phyloP scores from a whole-genome alignment of 2,797 vertebrate species.

The Mormyrops boulengeri region DNA sequence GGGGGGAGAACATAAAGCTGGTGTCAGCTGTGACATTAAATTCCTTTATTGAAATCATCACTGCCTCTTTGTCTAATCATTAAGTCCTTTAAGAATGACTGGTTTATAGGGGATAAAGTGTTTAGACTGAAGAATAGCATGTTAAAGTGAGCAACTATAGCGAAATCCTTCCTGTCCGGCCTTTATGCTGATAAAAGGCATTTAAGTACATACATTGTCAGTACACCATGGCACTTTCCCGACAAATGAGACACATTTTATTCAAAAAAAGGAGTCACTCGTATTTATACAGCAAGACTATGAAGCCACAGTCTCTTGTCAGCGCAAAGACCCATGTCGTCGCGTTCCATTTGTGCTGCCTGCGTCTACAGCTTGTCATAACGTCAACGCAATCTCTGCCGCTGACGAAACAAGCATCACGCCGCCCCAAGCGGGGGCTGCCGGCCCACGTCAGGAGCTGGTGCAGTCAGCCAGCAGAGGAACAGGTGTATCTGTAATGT shows the following conservation, averaged over 20 bases:
- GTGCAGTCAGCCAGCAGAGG: background rate
- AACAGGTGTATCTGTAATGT: constrained; percentile 1
- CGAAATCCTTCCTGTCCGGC: background rate
- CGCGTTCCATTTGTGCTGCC: background rate
- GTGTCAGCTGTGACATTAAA: constrained; percentile 17
- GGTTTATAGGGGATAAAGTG: background rate
- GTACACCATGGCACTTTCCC: background rate
- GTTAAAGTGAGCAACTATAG: background rate
- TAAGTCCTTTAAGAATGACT: constrained; percentile 9
- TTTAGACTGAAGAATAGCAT: background rate
- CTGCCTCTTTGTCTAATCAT: constrained; percentile 4
- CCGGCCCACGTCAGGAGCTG: background rate
- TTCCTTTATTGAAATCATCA: background rate
- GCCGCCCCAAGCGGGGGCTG: background rate
- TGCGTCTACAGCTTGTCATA: background rate
- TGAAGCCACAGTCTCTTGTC: background rate
- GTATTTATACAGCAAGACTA: background rate
- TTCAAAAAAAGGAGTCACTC: background rate
- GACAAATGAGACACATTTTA: background rate
- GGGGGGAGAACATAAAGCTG: background rate
- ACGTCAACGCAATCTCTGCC: background rate
- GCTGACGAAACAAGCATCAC: background rate
- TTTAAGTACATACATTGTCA: background rate
- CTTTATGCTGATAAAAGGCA: background rate
- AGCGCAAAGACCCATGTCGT: background rate